Evolutionary conservation across 1,140 invertebrate species (phyloP), one percentile per base, ranked within the genome.

Genomic region (Drosophila santomea): DNA sequence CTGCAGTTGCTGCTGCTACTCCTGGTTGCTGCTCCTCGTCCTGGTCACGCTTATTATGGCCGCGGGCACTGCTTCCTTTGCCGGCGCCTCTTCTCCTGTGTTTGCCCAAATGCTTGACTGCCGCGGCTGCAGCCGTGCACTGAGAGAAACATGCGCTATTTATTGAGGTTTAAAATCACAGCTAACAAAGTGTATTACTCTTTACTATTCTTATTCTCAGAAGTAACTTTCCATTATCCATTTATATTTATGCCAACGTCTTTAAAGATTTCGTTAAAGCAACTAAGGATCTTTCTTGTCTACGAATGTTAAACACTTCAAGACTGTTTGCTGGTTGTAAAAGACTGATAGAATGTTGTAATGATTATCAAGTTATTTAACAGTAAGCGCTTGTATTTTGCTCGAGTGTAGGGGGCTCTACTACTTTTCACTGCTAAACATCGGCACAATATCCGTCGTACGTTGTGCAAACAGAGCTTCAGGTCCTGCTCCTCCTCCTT

Each of bases 31-130:
- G 12, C 39, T 55, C 32, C 48, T 71, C 43, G 35, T 59, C 58
- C 78, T 88, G 84, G 84, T 50, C 84, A 88, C 79, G 79, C 84
- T 89, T 88, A 89, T 89, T 89, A 89, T 77, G 39, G 80, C 84
- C 80, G 64, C 73, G 73, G 68, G 84, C 80, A 57, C 47, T 79
- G 62, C 48, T 80, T 60, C 76, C 64, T 76, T 85, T 82, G 80
- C 79, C 56, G 80, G 80, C 80, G 81, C 81, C 79, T 38, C 62
- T 39, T 60, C 60, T 64, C 62, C 67, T 28, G 44, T 89, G 80
- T 88, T 88, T 88, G 84, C 62, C 60, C 63, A 88, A 89, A 84
- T 89, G 84, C 84, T 88, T 88, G 84, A 88, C 80, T 89, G 83
- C 72, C 45, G 52, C 57, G 52, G 51, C 50, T n/a, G 74, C 43